phyloP scores from a whole-genome alignment of 2,113 vertebrate species.

The Myocastor coypus region DNA sequence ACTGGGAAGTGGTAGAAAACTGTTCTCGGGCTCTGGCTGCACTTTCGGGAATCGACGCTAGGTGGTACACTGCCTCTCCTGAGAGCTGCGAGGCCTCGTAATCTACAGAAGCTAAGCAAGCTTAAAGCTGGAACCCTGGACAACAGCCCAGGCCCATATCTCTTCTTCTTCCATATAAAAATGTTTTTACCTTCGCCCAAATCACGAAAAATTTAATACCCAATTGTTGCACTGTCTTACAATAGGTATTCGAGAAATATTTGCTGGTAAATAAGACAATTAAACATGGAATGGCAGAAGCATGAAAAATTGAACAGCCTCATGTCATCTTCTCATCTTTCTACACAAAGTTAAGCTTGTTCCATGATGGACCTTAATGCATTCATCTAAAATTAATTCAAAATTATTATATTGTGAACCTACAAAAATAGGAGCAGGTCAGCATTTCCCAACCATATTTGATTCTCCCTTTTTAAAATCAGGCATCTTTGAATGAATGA shows the following conservation, averaged over 20 bases:
- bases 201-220: constrained; percentile 35
- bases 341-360: constrained; percentile 21
- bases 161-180: constrained; percentile 50
- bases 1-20: not conserved
- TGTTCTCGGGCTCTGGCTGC: not conserved
- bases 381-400: too few species aligned
- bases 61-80: constrained; percentile 52
- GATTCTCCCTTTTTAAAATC: not conserved
- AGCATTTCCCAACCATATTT: constrained; percentile 7
- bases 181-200: not conserved
- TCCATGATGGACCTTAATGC: not conserved
- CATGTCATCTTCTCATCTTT: constrained; percentile 38
- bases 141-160: not conserved
- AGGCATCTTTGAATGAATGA: constrained; percentile 58
- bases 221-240: not conserved
- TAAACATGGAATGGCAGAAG: constrained; percentile 45
- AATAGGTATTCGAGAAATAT: constrained; percentile 48
- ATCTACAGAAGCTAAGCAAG: not conserved
- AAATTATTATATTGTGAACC: not conserved
- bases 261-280: constrained; percentile 36
- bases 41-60: constrained; percentile 49
- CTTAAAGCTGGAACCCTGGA: not conserved
- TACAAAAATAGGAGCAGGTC: not conserved
- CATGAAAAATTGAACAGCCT: constrained; percentile 32
- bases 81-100: not conserved